Evolutionary conservation across 2,797 vertebrate species (phyloP).

Genomic region (Chromobotia macracanthus): DNA sequence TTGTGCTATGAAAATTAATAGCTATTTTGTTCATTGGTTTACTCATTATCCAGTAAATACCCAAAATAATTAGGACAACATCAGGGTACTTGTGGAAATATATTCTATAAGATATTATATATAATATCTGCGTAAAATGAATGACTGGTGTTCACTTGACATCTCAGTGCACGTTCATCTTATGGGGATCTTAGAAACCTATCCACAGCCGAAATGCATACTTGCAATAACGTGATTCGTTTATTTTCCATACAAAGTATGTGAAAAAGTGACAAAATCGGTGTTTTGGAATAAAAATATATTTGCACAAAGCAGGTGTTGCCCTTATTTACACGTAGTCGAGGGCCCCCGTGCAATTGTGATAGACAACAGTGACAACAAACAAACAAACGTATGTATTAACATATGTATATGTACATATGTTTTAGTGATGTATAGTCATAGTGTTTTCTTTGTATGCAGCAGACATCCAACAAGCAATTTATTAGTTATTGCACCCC

Average conservation of each 20-base stretch:
- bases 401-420: too few species aligned
- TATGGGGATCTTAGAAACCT: background rate
- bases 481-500: constrained; percentile 70
- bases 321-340: constrained; percentile 59
- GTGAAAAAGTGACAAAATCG: constrained; percentile 72
- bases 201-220: constrained; percentile 13
- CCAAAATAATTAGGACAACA: background rate
- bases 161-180: background rate
- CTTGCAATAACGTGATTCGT: constrained; percentile 54
- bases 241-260: constrained; percentile 62
- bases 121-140: background rate
- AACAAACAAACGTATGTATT: constrained; percentile 28
- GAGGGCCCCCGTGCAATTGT: constrained; percentile 47
- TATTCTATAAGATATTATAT: too few species aligned
- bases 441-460: constrained; percentile 65
- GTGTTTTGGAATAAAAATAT: constrained; percentile 74
- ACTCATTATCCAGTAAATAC: background rate
- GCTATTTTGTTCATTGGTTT: background rate
- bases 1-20: background rate
- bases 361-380: constrained; percentile 52
- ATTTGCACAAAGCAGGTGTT: constrained; percentile 69
- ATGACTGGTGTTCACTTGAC: background rate
- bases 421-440: constrained; percentile 35
- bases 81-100: background rate
- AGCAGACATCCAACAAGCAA: constrained; percentile 40